phyloP scores from a whole-genome alignment of 2,888 invertebrate genomes.

The Caenorhabditis doughertyi region DNA sequence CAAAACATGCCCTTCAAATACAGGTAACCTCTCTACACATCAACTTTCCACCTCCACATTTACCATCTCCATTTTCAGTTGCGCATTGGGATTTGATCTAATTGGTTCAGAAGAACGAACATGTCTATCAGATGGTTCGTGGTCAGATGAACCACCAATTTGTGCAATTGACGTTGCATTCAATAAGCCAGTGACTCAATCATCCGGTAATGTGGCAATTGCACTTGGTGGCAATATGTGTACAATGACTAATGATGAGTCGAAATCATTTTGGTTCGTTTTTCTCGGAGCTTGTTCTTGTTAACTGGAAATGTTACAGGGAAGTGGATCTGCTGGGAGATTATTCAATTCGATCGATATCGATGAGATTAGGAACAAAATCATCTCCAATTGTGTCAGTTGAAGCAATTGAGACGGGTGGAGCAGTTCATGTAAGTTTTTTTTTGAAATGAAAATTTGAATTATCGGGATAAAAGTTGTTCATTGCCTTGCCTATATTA shows the following conservation, averaged over 20 bases:
- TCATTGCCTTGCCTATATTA: too few species aligned
- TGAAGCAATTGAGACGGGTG: slow-evolving; percentile 64
- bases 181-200: slow-evolving; percentile 73
- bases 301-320: slow-evolving; percentile 35
- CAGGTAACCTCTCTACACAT: too few species aligned
- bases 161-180: slow-evolving; percentile 78
- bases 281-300: not conserved
- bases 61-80: slow-evolving; percentile 86
- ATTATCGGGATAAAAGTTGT: too few species aligned
- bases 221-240: slow-evolving; percentile 66
- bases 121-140: slow-evolving; percentile 72
- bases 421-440: slow-evolving; percentile 65
- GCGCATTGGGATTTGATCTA: slow-evolving; percentile 92
- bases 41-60: too few species aligned
- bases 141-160: slow-evolving; percentile 73
- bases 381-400: slow-evolving; percentile 64
- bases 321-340: slow-evolving; percentile 72
- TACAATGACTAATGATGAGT: slow-evolving; percentile 69
- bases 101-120: slow-evolving; percentile 91
- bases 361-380: slow-evolving; percentile 63
- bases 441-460: not conserved
- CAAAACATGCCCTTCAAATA: too few species aligned
- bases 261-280: slow-evolving; percentile 69
- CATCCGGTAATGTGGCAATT: slow-evolving; percentile 67
- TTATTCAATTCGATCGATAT: slow-evolving; percentile 67